Conservation (phyloP, 2,888 invertebrate species). For the Zygogramma bicolorata region DNA sequence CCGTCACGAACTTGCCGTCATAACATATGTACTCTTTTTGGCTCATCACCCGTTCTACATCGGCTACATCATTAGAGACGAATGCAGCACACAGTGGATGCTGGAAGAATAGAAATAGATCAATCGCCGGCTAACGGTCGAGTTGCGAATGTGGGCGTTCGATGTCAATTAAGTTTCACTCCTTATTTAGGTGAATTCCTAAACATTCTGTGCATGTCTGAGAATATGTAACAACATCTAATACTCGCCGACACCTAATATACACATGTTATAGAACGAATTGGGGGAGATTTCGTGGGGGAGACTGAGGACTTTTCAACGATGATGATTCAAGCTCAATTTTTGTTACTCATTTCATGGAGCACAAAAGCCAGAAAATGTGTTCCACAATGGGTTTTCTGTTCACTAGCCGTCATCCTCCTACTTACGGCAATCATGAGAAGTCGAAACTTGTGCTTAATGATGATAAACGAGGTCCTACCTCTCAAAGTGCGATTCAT, state of each 20-base stretch:
- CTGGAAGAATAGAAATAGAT: slow-evolving; percentile 42
- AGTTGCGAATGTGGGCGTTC: slow-evolving; percentile 43
- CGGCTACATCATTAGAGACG: slow-evolving; percentile 3
- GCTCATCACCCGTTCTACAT: slow-evolving; percentile 10
- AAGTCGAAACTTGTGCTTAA: too few species aligned
- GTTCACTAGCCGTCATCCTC: too few species aligned
- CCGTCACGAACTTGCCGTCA: too few species aligned
- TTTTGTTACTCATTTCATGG: too few species aligned
- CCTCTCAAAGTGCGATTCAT: too few species aligned
- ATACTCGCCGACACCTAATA: slow-evolving; percentile 47
- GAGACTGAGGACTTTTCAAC: neutral
- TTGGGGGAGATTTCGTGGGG: slow-evolving; percentile 15
- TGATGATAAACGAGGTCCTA: too few species aligned
- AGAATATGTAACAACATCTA: slow-evolving; percentile 53
- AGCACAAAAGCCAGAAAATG: too few species aligned
- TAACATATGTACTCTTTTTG: neutral
- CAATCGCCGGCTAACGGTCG: slow-evolving; percentile 40
- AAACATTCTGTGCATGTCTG: slow-evolving; percentile 54
- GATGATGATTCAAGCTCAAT: too few species aligned
- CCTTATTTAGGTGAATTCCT: slow-evolving; percentile 59
- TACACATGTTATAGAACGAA: slow-evolving; percentile 45
- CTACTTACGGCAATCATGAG: too few species aligned
- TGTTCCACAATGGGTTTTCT: too few species aligned
- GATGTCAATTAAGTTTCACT: slow-evolving; percentile 61
- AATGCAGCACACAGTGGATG: slow-evolving; percentile 29